Conservation (phyloP, 2,797 vertebrate species). For the Cuniculus paca region DNA sequence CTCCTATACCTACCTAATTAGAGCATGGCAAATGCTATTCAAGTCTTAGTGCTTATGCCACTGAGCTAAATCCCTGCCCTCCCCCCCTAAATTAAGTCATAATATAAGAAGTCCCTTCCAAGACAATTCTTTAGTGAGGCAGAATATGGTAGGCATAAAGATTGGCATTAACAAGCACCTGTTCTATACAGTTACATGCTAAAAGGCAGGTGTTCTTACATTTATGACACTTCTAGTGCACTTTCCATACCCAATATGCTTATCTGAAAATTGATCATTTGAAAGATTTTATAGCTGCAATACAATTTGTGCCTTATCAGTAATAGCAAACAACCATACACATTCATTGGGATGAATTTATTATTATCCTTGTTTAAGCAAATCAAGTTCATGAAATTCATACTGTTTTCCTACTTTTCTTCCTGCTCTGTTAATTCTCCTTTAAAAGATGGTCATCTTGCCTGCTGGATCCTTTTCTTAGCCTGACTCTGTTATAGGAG, state of each 20-base stretch:
- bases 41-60: not conserved
- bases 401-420: not conserved
- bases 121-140: conserved; percentile 28
- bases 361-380: conserved; percentile 48
- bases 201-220: conserved; percentile 53
- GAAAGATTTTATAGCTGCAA: conserved; percentile 36
- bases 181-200: conserved; percentile 33
- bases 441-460: conserved; percentile 21
- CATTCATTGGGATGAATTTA: conserved; percentile 11
- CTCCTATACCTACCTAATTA: not conserved
- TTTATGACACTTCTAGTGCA: not conserved
- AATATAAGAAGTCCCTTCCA: conserved; percentile 31
- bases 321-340: conserved; percentile 36
- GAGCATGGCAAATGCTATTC: conserved; percentile 36
- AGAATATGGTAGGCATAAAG: not conserved
- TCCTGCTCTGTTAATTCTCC: conserved; percentile 16
- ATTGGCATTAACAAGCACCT: not conserved
- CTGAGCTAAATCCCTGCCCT: no score
- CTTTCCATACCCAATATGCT: conserved; percentile 13
- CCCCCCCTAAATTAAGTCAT: no score
- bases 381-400: conserved; percentile 39
- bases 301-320: conserved; percentile 27
- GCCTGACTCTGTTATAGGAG: conserved; percentile 60
- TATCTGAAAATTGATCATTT: conserved; percentile 31
- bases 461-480: conserved; percentile 34